A percentile compares a stretch with the other conserved stretches of the same genome.
Evolutionary conservation across 2,797 vertebrate genomes (phyloP).

Genomic region (Myotis findleyi): DNA sequence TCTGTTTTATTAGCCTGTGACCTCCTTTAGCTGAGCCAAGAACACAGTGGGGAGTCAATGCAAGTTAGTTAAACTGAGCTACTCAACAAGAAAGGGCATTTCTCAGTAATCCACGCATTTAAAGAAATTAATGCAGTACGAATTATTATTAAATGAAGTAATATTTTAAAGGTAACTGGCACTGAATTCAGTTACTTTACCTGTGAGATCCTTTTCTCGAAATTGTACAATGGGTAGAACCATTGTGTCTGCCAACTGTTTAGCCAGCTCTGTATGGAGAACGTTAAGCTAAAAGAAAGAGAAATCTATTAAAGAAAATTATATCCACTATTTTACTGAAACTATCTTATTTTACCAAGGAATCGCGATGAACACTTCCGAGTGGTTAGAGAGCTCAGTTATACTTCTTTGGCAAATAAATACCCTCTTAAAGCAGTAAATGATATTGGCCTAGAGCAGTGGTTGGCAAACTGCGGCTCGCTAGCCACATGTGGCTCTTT

Average conservation of each 20-base stretch:
- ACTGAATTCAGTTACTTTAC: constrained; percentile 85
- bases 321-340: too few species aligned
- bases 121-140: background rate
- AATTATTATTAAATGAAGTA: background rate
- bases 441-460: too few species aligned
- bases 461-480: too few species aligned
- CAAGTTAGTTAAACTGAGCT: background rate
- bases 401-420: background rate
- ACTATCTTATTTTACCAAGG: background rate
- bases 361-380: background rate
- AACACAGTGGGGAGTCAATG: background rate
- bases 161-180: background rate
- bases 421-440: background rate
- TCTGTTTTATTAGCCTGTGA: background rate
- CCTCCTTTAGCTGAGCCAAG: background rate
- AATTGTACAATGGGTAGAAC: constrained; percentile 98
- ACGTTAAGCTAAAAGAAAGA: constrained; percentile 93
- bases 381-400: background rate
- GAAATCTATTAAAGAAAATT: constrained; percentile 32
- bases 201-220: constrained; percentile 98
- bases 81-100: background rate
- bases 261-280: constrained; percentile 95
- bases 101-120: background rate
- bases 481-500: too few species aligned
- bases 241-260: constrained; percentile 97